Base-by-base conservation (phyloP, 2,888 invertebrate genomes). In the Pyralis farinalis region DNA sequence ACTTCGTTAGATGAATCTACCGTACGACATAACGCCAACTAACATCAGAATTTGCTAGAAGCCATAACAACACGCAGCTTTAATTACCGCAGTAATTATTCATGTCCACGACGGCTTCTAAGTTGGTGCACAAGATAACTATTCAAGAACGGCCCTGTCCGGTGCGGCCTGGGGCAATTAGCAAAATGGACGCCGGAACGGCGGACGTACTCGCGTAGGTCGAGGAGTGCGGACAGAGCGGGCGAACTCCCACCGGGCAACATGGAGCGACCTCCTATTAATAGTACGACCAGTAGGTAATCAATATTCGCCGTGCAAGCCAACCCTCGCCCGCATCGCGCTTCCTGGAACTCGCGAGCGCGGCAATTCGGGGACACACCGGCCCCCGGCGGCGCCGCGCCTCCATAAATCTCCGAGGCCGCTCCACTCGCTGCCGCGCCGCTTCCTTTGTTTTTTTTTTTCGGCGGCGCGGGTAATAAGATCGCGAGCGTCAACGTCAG, bases 401-500 rank as follows among this genome's bases (percentile, higher is more conserved):
- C 75, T 75, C 75, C 81, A 84, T 85, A 85, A 51, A 51, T 51
- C 50, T 50, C 45, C 34, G 40, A 32, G 31, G 37, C 37, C 38
- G 38, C 38, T 38, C 37, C 53, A 49, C 43, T 42, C 50, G 44
- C 43, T 50, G 55, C 52, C 69, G 71, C 69, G 71, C 60, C 72
- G 72, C 72, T 71, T 77, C 77, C 76, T 74, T 77, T 76, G 75
- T 82, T 76, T 83, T 82, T 71, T 16, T 71, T 73, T 74, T 66
- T 54, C 62, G 59, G 62, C 58, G 49, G 55, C 52, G 55, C 52
- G 38, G 67, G 81, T 80, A 85, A 82, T 81, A 84, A 84, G 83
- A 82, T 72, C 81, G 80, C 84, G 74, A 64, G 63, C 82, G 73
- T 79, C 81, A 77, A 74, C 70, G 73, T 80, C 86, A 86, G 85